phyloP scores from a whole-genome alignment of 2,797 vertebrate genomes.

The Nannoperca obscura region DNA sequence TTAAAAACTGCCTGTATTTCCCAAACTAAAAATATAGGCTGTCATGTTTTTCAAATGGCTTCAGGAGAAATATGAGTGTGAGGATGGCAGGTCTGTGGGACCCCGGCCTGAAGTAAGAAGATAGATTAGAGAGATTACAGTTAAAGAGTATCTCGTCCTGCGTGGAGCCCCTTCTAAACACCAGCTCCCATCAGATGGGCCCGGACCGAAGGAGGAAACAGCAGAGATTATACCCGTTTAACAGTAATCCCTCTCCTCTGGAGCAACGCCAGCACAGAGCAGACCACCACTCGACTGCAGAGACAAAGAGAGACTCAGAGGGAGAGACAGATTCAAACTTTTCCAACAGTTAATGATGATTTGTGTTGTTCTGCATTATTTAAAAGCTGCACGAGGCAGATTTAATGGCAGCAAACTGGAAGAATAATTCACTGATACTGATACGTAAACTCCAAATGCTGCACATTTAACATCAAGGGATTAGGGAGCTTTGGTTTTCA shows the following conservation, averaged over 20 bases:
- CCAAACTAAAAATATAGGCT: constrained; percentile 38
- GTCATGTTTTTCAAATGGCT: constrained; percentile 23
- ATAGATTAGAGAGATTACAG: constrained; percentile 79
- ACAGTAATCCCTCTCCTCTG: constrained; percentile 79
- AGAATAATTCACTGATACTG: background rate
- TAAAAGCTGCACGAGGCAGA: background rate
- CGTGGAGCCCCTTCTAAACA: constrained; percentile 76
- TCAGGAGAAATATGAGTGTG: constrained; percentile 16
- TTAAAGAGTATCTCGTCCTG: constrained; percentile 77
- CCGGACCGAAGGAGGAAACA: constrained; percentile 80
- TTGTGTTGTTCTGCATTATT: background rate
- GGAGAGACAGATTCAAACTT: background rate
- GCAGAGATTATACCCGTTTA: constrained; percentile 81
- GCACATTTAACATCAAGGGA: background rate
- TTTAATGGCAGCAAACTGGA: background rate
- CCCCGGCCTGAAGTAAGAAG: constrained; percentile 70
- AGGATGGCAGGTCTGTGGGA: constrained; percentile 67
- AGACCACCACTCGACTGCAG: constrained; percentile 61
- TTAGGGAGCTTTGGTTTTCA: background rate
- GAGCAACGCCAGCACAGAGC: constrained; percentile 71
- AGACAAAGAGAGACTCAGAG: constrained; percentile 19
- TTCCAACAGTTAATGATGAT: background rate
- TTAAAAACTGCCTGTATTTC: background rate
- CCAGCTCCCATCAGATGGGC: constrained; percentile 79
- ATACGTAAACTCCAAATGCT: background rate